Percentiles rank a stretch among this genome's conserved stretches.
Conservation (phyloP, 2,797 vertebrate species). For the Microctenopoma steveboyesi region DNA sequence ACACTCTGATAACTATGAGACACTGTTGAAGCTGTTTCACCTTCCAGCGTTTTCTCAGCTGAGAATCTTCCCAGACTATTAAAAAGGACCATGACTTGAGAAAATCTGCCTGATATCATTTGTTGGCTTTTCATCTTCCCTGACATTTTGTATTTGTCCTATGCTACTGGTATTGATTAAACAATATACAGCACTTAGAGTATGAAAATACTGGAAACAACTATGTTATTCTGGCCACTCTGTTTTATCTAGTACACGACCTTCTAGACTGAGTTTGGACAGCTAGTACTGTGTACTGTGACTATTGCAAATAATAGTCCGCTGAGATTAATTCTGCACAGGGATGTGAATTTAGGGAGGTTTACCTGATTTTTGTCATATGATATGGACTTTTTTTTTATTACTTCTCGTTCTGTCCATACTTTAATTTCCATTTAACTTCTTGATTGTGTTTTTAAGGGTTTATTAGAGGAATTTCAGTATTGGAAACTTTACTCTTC, state of each 20-base stretch:
- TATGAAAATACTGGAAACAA: slow-evolving; percentile 1
- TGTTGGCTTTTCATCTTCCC: neutral
- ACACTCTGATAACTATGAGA: neutral
- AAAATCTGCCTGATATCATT: neutral
- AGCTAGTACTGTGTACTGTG: slow-evolving; percentile 18
- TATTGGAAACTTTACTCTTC: too few species aligned
- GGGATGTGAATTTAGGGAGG: neutral
- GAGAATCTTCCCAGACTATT: too few species aligned
- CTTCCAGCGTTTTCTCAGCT: too few species aligned
- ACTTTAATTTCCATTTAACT: neutral
- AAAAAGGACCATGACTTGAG: too few species aligned
- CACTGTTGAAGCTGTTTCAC: too few species aligned
- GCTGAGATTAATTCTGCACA: neutral
- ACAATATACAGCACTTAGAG: neutral
- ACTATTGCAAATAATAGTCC: slow-evolving; percentile 23
- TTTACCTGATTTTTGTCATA: slow-evolving; percentile 3
- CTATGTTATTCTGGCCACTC: neutral
- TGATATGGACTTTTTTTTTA: neutral
- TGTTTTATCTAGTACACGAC: slow-evolving; percentile 5
- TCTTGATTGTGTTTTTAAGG: neutral
- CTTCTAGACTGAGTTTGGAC: slow-evolving; percentile 27
- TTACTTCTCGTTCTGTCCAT: neutral
- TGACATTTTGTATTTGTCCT: neutral
- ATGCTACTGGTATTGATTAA: neutral
- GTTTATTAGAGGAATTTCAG: neutral